phyloP scores from a whole-genome alignment of 92 coral and sea anemone genomes.

The Hydrozoanthus gracilis region DNA sequence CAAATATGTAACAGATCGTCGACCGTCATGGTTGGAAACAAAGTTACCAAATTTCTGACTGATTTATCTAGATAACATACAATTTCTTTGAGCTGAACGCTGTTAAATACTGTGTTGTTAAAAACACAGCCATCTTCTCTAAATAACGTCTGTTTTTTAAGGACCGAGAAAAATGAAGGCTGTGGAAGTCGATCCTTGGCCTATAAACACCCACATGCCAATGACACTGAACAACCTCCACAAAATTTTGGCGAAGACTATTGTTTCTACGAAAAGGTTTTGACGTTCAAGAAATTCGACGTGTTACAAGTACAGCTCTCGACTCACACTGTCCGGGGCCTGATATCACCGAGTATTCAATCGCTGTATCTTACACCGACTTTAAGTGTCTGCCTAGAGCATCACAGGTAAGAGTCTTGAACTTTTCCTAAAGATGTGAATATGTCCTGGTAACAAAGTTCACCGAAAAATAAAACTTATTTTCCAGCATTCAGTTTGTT shows the following conservation, averaged over 20 bases:
- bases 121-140: too few relatives aligned
- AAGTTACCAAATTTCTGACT: too few relatives aligned
- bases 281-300: conserved; percentile 66
- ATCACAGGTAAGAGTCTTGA: conserved; percentile 50
- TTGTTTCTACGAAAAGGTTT: conserved; percentile 61
- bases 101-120: too few relatives aligned
- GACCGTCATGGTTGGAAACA: too few relatives aligned
- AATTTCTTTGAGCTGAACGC: too few relatives aligned
- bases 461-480: background rate
- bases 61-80: too few relatives aligned
- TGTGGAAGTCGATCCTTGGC: background rate
- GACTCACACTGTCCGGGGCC: conserved; percentile 71
- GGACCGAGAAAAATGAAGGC: conserved; percentile 2
- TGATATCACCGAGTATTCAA: conserved; percentile 80
- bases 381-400: conserved; percentile 84
- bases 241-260: conserved; percentile 35
- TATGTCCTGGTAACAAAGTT: too few relatives aligned
- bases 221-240: background rate
- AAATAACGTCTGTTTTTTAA: background rate
- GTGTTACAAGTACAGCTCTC: conserved; percentile 78
- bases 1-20: too few relatives aligned
- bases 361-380: conserved; percentile 67
- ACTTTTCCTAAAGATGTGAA: too few relatives aligned
- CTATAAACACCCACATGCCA: conserved; percentile 35
- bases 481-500: too few relatives aligned